Conservation (phyloP, 1,140 invertebrate genomes). For the Lordiphosa collinella region DNA sequence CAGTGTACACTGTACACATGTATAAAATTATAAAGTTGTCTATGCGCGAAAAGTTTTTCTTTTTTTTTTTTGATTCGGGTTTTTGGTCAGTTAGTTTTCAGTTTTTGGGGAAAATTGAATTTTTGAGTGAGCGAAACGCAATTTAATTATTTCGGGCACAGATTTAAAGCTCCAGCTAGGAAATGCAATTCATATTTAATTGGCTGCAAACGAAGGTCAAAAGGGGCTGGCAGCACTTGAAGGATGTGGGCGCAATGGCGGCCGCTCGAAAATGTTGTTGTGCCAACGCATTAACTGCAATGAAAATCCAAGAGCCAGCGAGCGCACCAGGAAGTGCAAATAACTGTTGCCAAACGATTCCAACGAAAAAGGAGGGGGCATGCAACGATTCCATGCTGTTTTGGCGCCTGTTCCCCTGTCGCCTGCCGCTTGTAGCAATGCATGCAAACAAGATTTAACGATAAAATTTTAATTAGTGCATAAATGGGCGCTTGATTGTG, state of each 20-base stretch:
- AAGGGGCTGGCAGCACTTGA: neutral
- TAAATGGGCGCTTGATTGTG: constrained; percentile 76
- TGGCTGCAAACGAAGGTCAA: constrained; percentile 4
- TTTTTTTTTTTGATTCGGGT: neutral
- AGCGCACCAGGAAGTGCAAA: constrained; percentile 55
- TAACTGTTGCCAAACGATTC: constrained; percentile 76
- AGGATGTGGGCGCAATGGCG: neutral
- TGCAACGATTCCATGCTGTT: constrained; percentile 4
- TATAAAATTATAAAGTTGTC: constrained; percentile 10
- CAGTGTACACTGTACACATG: too few species aligned
- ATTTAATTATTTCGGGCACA: constrained; percentile 5
- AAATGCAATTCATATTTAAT: constrained; percentile 14
- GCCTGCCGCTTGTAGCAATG: constrained; percentile 61
- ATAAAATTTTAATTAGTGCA: constrained; percentile 78
- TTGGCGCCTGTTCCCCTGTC: constrained; percentile 7
- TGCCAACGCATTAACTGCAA: constrained; percentile 29
- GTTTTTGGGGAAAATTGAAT: constrained; percentile 4
- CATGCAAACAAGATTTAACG: constrained; percentile 78
- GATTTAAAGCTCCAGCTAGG: constrained; percentile 4
- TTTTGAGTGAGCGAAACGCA: neutral
- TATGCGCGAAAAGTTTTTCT: constrained; percentile 7
- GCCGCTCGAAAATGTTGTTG: constrained; percentile 10
- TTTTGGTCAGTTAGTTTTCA: constrained; percentile 6
- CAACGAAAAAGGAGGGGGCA: constrained; percentile 43
- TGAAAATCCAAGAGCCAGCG: constrained; percentile 15